Base-by-base conservation (phyloP, 2,113 vertebrate species). In the Cisticola juncidis region DNA sequence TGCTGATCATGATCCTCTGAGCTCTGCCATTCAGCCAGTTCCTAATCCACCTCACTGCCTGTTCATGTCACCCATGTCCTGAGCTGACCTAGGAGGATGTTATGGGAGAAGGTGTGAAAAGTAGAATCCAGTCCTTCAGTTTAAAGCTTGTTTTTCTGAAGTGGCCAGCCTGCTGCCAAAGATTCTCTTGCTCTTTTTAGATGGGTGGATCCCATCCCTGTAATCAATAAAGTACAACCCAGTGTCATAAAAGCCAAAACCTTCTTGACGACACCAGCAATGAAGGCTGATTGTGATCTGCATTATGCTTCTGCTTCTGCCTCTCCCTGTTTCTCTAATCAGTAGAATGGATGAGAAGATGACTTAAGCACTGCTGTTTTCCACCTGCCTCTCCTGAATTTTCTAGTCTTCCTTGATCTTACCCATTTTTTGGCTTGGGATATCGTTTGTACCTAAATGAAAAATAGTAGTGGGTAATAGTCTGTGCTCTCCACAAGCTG, bases 351-450 rank as follows among this genome's bases (percentile, higher is more conserved):
- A 42, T 54, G 31, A 54, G 29, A 54, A 26, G 20, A 25, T 36
- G 15, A 33, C 35, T 48, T 56, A 18, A 7, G 18, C 21, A 42
- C 18, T 18, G 10, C 6, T 48, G 7, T 28, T 56, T 82, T 42
- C 23, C 31, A 31, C 14, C 40, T 69, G 25, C 20, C 40, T 35
- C 19, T 5, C 18, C 18, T 23, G 29, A 68, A 6, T 35, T 76
- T 69, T 48, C 11, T 10, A 33, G 6, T 23, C 31, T 62, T 70
- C 25, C 47, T 76, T 47, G 14, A 28, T 13, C 25, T 6, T 31
- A 14, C 25, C 17, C 6, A 5, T 56, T 16, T 61, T 60, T 19
- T 20, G 8, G 9, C 25, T 33, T 54, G 3, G 0, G 0, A 31
- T 20, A 22, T 56, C 31, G 14, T 70, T 42, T 42, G 22, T 16